Conservation (phyloP, 1,140 invertebrate species). For the Gonatopus flavifemur region DNA sequence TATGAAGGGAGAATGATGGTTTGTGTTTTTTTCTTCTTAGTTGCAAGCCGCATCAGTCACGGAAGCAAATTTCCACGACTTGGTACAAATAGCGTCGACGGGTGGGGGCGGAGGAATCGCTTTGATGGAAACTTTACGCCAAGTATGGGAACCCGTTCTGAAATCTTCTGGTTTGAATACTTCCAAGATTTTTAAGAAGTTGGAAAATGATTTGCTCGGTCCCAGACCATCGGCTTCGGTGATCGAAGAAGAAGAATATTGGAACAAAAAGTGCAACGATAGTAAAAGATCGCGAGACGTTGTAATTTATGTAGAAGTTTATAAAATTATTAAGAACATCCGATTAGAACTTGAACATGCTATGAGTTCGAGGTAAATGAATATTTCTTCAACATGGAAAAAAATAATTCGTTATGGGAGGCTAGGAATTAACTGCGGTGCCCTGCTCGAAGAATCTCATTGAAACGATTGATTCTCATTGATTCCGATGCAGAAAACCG, state of each 20-base stretch:
- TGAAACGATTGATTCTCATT: too few relatives aligned
- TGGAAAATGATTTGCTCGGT: slow-evolving; percentile 48
- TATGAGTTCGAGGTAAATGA: slow-evolving; percentile 44
- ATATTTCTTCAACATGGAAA: too few relatives aligned
- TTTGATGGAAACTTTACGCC: slow-evolving; percentile 44
- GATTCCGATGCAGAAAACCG: too few relatives aligned
- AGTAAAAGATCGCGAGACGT: slow-evolving; percentile 38
- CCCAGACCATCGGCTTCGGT: slow-evolving; percentile 32
- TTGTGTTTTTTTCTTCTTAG: slow-evolving; percentile 22
- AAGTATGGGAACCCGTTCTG: slow-evolving; percentile 50
- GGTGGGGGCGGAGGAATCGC: slow-evolving; percentile 36
- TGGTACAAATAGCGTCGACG: slow-evolving; percentile 47
- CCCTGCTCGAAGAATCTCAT: too few relatives aligned
- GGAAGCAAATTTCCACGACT: slow-evolving; percentile 50
- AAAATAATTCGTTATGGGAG: too few relatives aligned
- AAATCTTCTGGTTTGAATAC: slow-evolving; percentile 37
- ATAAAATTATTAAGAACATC: slow-evolving; percentile 39
- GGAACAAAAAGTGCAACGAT: slow-evolving; percentile 36
- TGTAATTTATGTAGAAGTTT: slow-evolving; percentile 36
- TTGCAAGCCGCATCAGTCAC: slow-evolving; percentile 36
- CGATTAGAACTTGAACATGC: slow-evolving; percentile 46
- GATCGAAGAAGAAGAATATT: slow-evolving; percentile 43
- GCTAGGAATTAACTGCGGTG: too few relatives aligned
- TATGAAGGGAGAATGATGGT: too few relatives aligned
- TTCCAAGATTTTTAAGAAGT: slow-evolving; percentile 37